A percentile compares a stretch with the other conserved stretches of the same genome.
phyloP scores from a whole-genome alignment of 2,797 vertebrate genomes.

The Cheirogaleus major region DNA sequence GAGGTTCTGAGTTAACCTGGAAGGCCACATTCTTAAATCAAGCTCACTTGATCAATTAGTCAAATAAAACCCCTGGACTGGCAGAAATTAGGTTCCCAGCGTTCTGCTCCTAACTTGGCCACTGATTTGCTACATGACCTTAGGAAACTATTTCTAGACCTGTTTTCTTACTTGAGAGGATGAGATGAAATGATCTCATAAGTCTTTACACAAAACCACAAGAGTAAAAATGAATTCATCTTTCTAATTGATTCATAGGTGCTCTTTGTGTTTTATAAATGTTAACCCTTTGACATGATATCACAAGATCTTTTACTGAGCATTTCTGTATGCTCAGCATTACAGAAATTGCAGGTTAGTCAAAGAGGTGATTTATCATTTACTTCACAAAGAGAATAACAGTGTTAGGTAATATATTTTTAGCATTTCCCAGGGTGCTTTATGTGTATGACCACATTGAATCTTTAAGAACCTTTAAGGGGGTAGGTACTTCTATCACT shows the following conservation, averaged over 20 bases:
- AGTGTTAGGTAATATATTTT: constrained; percentile 34
- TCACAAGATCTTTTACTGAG: not conserved
- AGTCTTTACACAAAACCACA: not conserved
- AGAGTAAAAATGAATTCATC: constrained; percentile 43
- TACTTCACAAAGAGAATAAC: constrained; percentile 28
- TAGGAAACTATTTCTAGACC: constrained; percentile 22
- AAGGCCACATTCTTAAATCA: constrained; percentile 47
- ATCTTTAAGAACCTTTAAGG: constrained; percentile 19
- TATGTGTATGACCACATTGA: constrained; percentile 16
- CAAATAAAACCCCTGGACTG: constrained; percentile 37
- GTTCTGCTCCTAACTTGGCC: constrained; percentile 12
- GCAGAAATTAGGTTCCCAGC: not conserved
- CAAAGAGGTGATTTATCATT: constrained; percentile 5
- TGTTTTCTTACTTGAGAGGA: constrained; percentile 2
- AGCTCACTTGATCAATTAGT: not conserved
- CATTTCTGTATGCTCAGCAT: not conserved
- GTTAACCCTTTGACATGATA: constrained; percentile 27
- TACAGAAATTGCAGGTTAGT: constrained; percentile 11
- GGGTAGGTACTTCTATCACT: not conserved
- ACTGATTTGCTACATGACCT: not conserved
- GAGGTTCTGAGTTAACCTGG: constrained; percentile 20
- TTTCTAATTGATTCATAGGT: constrained; percentile 37
- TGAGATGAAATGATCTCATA: not conserved
- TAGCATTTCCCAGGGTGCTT: constrained; percentile 28
- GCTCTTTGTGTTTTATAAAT: constrained; percentile 35